Percentiles rank a stretch among this genome's conserved stretches.
These are phyloP conservation scores for Pseudoips prasinana DNA, from an alignment of 2,888 invertebrate species.

Conservation along the genomic window DNA sequence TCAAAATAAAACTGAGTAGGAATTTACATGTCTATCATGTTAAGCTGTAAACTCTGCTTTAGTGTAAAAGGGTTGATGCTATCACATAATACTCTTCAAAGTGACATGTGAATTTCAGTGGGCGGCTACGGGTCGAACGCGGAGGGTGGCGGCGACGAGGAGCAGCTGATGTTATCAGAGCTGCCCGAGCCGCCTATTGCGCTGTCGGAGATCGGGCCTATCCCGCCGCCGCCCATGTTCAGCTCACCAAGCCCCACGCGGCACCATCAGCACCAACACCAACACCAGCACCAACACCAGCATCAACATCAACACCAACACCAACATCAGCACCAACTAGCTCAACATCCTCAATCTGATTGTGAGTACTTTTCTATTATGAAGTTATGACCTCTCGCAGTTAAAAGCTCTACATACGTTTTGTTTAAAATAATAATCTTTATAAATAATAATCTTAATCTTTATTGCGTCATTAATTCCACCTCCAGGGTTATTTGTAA, in stretches of 20 bases:
- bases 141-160: slow-evolving; percentile 52
- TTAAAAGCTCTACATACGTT: too few relatives aligned
- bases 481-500: too few relatives aligned
- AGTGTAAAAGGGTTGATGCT: too few relatives aligned
- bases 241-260: slow-evolving; percentile 91
- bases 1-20: too few relatives aligned
- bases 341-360: slow-evolving; percentile 63
- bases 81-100: too few relatives aligned
- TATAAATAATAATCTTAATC: too few relatives aligned
- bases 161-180: slow-evolving; percentile 89
- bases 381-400: too few relatives aligned
- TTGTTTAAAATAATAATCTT: too few relatives aligned
- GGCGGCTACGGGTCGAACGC: slow-evolving; percentile 76
- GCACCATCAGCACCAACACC: slow-evolving; percentile 47
- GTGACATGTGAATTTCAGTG: too few relatives aligned
- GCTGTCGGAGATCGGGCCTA: slow-evolving; percentile 95
- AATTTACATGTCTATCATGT: too few relatives aligned
- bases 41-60: too few relatives aligned
- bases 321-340: slow-evolving; percentile 53
- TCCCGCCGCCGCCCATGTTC: slow-evolving; percentile 97
- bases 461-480: too few relatives aligned
- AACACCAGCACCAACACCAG: slow-evolving; percentile 76
- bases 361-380: slow-evolving; percentile 53
- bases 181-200: slow-evolving; percentile 96
- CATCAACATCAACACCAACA: slow-evolving; percentile 36